Evolutionary conservation across 1,140 invertebrate genomes (phyloP).

Genomic region (Zaprionus davidi): DNA sequence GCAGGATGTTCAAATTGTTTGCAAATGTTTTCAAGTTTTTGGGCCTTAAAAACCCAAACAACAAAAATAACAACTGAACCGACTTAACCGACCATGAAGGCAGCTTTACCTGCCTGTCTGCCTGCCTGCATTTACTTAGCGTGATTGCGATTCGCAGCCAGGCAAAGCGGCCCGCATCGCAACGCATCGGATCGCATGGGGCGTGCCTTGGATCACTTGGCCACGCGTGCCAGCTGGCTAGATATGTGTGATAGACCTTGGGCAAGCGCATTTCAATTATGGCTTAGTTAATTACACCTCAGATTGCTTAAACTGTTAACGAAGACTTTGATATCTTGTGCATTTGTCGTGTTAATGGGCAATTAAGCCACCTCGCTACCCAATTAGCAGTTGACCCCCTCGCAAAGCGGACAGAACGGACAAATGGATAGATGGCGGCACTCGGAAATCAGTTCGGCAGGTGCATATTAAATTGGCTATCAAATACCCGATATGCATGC

Average conservation of each 20-base stretch:
- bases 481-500: background rate
- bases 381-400: constrained; percentile 57
- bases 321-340: constrained; percentile 56
- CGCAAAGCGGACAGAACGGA: background rate
- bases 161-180: constrained; percentile 24
- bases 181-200: constrained; percentile 35
- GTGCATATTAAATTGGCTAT: constrained; percentile 17
- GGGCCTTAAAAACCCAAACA: constrained; percentile 8
- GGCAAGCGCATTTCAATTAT: constrained; percentile 73
- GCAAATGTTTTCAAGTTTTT: constrained; percentile 25
- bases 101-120: constrained; percentile 27
- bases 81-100: constrained; percentile 76
- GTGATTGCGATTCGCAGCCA: constrained; percentile 61
- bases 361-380: constrained; percentile 58
- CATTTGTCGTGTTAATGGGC: constrained; percentile 69
- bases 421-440: background rate
- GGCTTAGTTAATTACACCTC: constrained; percentile 69
- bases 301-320: constrained; percentile 77
- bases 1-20: constrained; percentile 44
- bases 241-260: constrained; percentile 46
- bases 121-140: constrained; percentile 56
- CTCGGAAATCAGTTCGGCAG: constrained; percentile 8
- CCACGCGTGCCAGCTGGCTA: constrained; percentile 49
- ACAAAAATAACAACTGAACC: constrained; percentile 3
- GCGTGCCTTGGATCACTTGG: constrained; percentile 43